Percentiles rank a stretch among this genome's conserved stretches.
Evolutionary conservation across 2,797 vertebrate genomes (phyloP).

Genomic region (Acrossocheilus wenchowensis): DNA sequence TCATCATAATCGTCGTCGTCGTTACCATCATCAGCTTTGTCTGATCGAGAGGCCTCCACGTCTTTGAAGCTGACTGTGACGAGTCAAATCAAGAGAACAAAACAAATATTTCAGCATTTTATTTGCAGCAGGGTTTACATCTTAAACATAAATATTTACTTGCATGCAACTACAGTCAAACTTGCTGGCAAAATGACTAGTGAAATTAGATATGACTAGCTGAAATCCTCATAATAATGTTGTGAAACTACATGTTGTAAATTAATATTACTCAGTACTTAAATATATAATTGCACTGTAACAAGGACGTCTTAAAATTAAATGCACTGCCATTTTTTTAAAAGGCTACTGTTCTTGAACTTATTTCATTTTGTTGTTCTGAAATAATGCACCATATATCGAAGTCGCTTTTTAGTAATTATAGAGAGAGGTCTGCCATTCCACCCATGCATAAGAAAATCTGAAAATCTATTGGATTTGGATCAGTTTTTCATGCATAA

Average conservation of each 20-base stretch:
- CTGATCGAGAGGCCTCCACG: conserved; percentile 83
- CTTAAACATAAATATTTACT: not conserved
- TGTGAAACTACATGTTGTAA: not conserved
- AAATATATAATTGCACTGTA: not conserved
- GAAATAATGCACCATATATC: not conserved
- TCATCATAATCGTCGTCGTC: conserved; percentile 40
- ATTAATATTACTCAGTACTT: not conserved
- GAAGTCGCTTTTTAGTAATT: no score
- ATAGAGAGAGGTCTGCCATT: not conserved
- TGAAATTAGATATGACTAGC: not conserved
- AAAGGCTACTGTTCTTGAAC: not conserved
- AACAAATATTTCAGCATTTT: not conserved
- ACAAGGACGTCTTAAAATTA: not conserved
- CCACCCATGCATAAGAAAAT: not conserved
- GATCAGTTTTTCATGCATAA: not conserved
- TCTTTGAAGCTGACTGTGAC: conserved; percentile 86
- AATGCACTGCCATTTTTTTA: no score
- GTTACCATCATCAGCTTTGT: conserved; percentile 69
- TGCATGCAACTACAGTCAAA: not conserved
- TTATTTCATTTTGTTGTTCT: not conserved
- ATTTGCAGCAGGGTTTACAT: not conserved
- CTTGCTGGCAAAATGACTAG: not conserved
- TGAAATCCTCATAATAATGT: not conserved
- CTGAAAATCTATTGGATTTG: not conserved
- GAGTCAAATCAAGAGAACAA: conserved; percentile 65